Base-by-base conservation (phyloP, 2,888 invertebrate species). In the Strigamia crassipes region DNA sequence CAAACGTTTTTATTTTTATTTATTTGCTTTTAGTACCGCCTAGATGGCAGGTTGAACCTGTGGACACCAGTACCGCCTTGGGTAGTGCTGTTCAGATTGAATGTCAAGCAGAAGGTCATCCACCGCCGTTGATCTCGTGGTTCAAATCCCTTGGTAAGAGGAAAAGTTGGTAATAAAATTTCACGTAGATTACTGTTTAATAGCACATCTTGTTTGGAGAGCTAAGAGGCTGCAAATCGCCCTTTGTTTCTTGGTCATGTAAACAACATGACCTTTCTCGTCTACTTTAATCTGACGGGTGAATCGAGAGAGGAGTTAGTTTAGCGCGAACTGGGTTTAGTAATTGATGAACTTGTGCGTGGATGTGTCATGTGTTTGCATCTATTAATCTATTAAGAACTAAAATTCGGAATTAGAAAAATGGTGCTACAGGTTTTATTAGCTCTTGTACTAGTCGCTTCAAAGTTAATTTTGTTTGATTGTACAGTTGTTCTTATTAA, bases 101-200 rank as follows among this genome's bases (percentile, higher is more conserved):
- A 85, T 90, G 90, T 83, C 87, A 87, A 84, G 88, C 88, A 1
- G 86, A 87, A 34, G 89, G 89, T 12, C 88, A 88, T 56, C 90
- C 90, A 0, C 85, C 86, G 66, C 89, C 90, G 1, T 84, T 84
- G 2, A 86, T 89, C 42, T 86, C 86, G 3, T 90, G 89, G 90
- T 87, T 87, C 82, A 89, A 88, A 84, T 87, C 88, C 38, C 84
- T 85, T 83, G 89, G 89, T 89, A 85, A 83, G 42, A 80, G 21
- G 31, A 51, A 51, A 80, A 31, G 31, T 51, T 80, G 51, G 12
- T 51, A 51, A 80, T 80, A 21, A 46, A 80, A 73, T 73, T 73
- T 73, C 23, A 73, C 27, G 27, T 31, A 56, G 73, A 73, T 73
- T 23, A 73, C 27, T 5, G 4, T 73, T 73, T 73, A 73, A 73